phyloP scores from a whole-genome alignment of 1,140 invertebrate species.

The Littorina saxatilis region DNA sequence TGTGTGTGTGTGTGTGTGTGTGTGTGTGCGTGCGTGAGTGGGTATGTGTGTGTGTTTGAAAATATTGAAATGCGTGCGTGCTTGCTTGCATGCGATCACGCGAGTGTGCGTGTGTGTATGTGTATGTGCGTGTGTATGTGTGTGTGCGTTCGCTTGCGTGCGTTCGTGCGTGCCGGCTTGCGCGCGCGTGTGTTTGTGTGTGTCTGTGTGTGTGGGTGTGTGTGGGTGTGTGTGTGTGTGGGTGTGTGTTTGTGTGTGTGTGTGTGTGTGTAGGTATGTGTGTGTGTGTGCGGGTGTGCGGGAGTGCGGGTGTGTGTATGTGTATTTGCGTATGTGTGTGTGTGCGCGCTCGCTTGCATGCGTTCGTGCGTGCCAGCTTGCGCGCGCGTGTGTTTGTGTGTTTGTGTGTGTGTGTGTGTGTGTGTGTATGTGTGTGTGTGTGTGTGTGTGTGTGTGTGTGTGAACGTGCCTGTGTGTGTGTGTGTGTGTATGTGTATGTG shows the following conservation, averaged over 20 bases:
- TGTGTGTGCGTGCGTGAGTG: background rate
- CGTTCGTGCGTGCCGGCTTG: background rate
- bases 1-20: background rate
- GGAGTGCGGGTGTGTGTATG: too few species aligned
- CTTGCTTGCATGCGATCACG: background rate
- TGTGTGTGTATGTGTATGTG: too few species aligned
- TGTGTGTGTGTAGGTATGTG: too few species aligned
- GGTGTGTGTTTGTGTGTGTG: too few species aligned
- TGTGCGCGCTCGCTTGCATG: too few species aligned
- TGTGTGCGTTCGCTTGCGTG: background rate
- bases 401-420: background rate
- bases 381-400: background rate
- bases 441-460: background rate
- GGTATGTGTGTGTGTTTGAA: background rate
- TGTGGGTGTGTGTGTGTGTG: too few species aligned
- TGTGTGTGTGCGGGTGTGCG: too few species aligned
- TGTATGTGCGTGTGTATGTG: background rate
- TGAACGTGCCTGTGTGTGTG: too few species aligned
- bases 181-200: background rate
- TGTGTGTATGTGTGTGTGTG: background rate
- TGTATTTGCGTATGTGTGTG: constrained; percentile 7
- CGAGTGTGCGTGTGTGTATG: background rate
- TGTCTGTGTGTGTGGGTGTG: too few species aligned
- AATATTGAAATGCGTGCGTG: background rate
- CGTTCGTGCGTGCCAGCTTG: background rate